A percentile compares a stretch with the other conserved stretches of the same genome.
phyloP scores from a whole-genome alignment of 2,113 vertebrate genomes.

The Atrichornis clamosus region DNA sequence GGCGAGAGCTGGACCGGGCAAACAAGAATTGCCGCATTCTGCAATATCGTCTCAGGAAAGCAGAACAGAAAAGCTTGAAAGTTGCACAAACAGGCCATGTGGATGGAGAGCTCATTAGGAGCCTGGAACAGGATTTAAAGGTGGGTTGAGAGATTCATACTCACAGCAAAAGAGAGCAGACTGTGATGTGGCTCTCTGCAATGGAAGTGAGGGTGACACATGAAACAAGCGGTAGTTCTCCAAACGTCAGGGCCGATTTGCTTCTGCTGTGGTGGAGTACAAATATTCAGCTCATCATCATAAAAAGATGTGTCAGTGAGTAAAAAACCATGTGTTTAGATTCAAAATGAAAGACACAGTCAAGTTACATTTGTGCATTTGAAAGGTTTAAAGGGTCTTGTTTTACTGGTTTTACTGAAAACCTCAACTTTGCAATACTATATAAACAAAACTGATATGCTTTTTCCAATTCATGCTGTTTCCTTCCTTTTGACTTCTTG shows the following conservation, averaged over 20 bases:
- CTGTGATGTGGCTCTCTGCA: background rate
- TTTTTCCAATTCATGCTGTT: background rate
- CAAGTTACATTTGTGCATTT: background rate
- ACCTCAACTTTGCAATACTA: background rate
- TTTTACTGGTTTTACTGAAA: background rate
- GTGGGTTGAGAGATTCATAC: constrained; percentile 64
- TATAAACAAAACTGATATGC: background rate
- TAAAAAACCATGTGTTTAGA: background rate
- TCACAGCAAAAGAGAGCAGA: background rate
- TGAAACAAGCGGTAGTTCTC: background rate
- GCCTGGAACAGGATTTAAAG: constrained; percentile 96
- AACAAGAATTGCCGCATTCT: constrained; percentile 98
- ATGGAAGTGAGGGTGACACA: background rate
- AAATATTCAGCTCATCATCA: background rate
- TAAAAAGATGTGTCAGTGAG: background rate
- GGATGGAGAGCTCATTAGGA: constrained; percentile 92
- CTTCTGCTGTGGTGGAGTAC: background rate
- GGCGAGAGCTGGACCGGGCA: constrained; percentile 92
- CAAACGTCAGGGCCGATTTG: background rate
- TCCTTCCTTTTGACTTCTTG: background rate
- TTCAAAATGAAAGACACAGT: constrained; percentile 1
- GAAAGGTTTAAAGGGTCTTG: background rate
- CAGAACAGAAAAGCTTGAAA: constrained; percentile 94
- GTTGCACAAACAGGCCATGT: constrained; percentile 95
- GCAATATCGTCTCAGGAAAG: constrained; percentile 96